Evolutionary conservation across 1,140 invertebrate species (phyloP), one percentile per base, ranked within the genome.

Genomic region (Oscheius sp.): DNA sequence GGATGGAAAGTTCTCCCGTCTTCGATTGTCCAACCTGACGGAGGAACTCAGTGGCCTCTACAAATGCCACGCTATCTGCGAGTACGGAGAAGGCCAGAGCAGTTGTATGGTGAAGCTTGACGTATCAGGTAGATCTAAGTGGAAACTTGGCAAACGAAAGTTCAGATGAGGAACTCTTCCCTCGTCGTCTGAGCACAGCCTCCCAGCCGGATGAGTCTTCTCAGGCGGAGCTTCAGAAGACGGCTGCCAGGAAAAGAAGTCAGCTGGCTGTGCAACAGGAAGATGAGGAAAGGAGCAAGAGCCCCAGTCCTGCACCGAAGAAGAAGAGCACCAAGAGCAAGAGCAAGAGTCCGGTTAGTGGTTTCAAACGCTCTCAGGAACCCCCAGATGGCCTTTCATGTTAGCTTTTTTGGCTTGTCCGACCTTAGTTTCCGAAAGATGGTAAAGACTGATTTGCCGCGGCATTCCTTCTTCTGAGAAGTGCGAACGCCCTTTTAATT

Each of bases 51-150:
- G 74, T 32, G 82, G 82, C 36, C 63, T 79, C 20, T 82, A 78
- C 69, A 82, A 84, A 63, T 83, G 81, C 68, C 59, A 77, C 35
- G 82, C 79, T 4, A 80, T 76, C 26, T 76, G 77, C 63, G 80
- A 83, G 10, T 78, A 71, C 73, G 82, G 82, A 46, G 78, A 81
- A 26, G 72, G 74, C 18, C 75, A 84, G 63, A 81, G 55, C 31
- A 82, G 79, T 13, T 77, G 82, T 28, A 84, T 76, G 71, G 77
- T 82, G 34, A 82, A 77, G 55, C 74, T 74, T 28, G 79, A 80
- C 35, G 63, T 73, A 31, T 64, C 72, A 55, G 77, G 78, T 80
- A 23, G 68, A 66, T 68, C 18, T 42, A 45, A 7, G 28, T 32
- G 59, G 10, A 29, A 36, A 2, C 34, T 15, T 49, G n/a, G 38